phyloP scores from a whole-genome alignment of 2,888 invertebrate genomes.

The Mythimna albipuncta region DNA sequence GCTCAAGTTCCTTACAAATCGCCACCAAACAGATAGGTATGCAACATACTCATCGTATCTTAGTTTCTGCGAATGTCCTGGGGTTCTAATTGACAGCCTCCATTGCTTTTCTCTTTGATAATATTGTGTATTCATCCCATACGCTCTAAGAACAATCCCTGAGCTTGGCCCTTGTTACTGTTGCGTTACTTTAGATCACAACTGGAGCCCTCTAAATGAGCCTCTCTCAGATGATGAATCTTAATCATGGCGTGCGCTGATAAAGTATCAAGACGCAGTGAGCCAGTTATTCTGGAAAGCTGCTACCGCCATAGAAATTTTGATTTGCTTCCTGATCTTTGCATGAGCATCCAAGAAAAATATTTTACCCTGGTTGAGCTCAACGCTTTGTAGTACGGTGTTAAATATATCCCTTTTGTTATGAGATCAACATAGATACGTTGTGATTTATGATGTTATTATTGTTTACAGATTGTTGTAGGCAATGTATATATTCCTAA shows the following conservation, averaged over 20 bases:
- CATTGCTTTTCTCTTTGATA: not conserved
- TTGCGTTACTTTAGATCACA: not conserved
- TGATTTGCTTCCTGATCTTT: not conserved
- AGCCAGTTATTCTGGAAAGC: not conserved
- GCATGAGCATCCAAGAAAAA: not conserved
- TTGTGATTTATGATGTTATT: no score
- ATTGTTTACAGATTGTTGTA: no score
- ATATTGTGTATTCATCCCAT: not conserved
- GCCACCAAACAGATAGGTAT: no score
- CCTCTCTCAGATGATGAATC: not conserved
- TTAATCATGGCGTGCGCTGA: constrained; percentile 15
- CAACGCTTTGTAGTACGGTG: not conserved
- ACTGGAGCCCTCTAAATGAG: not conserved
- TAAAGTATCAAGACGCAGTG: constrained; percentile 23
- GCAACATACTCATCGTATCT: no score
- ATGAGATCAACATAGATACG: no score
- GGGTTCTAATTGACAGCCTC: no score
- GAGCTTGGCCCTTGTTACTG: not conserved
- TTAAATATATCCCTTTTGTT: not conserved
- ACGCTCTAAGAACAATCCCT: not conserved
- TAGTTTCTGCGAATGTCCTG: no score
- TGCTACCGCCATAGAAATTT: constrained; percentile 2
- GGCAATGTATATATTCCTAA: no score
- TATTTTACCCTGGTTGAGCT: not conserved
- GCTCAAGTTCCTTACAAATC: no score